Evolutionary conservation across 2,797 vertebrate genomes (phyloP).

Genomic region (Diglossa cyanea): DNA sequence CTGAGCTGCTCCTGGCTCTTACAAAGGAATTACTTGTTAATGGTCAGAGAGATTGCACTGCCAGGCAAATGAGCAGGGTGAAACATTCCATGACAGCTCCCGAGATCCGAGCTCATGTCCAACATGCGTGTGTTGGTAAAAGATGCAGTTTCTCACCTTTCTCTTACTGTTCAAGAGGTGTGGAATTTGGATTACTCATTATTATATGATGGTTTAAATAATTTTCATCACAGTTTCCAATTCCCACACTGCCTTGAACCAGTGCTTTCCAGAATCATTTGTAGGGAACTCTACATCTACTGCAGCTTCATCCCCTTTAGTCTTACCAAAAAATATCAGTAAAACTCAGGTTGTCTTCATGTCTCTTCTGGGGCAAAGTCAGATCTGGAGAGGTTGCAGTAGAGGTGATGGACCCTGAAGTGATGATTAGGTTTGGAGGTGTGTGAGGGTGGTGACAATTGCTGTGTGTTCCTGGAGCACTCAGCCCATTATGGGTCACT

Average conservation of each 20-base stretch:
- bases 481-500: rapidly evolving
- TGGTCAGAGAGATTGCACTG: neutral
- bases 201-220: neutral
- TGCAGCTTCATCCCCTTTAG: neutral
- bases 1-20: neutral
- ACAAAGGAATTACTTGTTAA: neutral
- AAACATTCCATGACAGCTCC: neutral
- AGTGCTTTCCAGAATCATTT: neutral
- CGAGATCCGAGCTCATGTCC: neutral
- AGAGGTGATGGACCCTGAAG: neutral
- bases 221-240: neutral
- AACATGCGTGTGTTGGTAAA: rapidly evolving
- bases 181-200: neutral
- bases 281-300: neutral
- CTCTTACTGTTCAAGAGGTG: neutral
- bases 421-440: neutral
- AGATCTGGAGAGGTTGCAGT: neutral
- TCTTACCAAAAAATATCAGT: neutral
- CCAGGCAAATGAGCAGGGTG: neutral
- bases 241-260: rapidly evolving
- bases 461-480: neutral
- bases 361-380: neutral
- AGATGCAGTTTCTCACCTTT: neutral
- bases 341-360: neutral
- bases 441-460: neutral